Percentiles rank a stretch among this genome's conserved stretches.
phyloP scores from a whole-genome alignment of 2,797 vertebrate genomes.

The Podargus strigoides region DNA sequence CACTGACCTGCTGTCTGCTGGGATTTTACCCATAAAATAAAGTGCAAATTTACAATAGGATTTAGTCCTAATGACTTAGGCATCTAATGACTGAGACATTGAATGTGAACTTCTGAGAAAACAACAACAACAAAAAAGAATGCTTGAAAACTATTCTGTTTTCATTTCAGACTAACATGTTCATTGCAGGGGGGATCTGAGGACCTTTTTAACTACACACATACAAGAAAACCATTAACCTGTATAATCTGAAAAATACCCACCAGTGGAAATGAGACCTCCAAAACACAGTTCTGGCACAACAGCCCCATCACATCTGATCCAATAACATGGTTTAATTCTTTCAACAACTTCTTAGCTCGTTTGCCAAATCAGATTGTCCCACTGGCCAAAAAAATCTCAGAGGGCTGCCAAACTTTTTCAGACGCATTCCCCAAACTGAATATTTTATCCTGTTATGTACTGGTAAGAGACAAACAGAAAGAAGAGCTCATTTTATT shows the following conservation, averaged over 20 bases:
- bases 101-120: neutral
- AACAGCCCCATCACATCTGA: neutral
- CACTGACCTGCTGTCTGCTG: neutral
- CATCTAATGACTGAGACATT: neutral
- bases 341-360: neutral
- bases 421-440: neutral
- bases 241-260: neutral
- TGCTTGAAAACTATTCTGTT: neutral
- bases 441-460: neutral
- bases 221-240: neutral
- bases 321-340: neutral
- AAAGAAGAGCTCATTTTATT: neutral
- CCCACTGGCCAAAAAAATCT: neutral
- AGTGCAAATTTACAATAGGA: neutral
- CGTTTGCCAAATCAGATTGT: slow-evolving; percentile 11
- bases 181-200: neutral
- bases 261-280: neutral
- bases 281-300: neutral
- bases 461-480: neutral
- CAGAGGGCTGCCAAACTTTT: neutral
- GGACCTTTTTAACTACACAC: neutral
- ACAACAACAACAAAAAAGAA: neutral
- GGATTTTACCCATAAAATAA: neutral
- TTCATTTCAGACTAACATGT: neutral
- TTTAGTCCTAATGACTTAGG: neutral